Conservation (phyloP, 2,888 invertebrate species). For the Argyresthia albistria region DNA sequence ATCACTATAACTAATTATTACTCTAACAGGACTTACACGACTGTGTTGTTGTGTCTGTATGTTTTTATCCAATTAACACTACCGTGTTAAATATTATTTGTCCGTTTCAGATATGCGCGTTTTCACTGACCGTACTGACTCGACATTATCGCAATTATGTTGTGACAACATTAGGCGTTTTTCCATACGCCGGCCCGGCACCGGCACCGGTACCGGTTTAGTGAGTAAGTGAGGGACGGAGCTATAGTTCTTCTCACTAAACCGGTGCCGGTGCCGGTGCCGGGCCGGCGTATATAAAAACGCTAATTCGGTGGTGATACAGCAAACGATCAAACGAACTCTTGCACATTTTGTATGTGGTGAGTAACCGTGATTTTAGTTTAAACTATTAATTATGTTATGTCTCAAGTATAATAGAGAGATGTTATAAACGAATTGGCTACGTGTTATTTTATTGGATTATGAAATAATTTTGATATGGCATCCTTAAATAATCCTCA, state of each 20-base stretch:
- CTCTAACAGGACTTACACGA: neutral
- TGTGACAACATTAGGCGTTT: too few relatives aligned
- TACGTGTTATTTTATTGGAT: too few relatives aligned
- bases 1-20: neutral
- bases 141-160: neutral
- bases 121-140: conserved; percentile 21
- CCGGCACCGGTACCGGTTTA: too few relatives aligned
- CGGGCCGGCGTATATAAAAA: too few relatives aligned
- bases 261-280: too few relatives aligned
- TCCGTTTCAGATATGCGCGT: conserved; percentile 54
- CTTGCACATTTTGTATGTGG: neutral
- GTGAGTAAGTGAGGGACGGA: too few relatives aligned
- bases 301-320: neutral
- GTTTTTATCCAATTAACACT: neutral
- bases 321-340: neutral
- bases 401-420: neutral
- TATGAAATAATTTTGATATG: too few relatives aligned
- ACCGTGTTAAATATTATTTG: neutral
- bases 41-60: too few relatives aligned
- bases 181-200: too few relatives aligned
- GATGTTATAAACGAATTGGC: too few relatives aligned
- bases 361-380: neutral
- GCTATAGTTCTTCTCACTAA: too few relatives aligned
- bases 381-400: neutral
- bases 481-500: too few relatives aligned